A percentile compares a stretch with the other conserved stretches of the same genome.
phyloP scores from a whole-genome alignment of 2,113 vertebrate species.

The Dipodomys stephensi region DNA sequence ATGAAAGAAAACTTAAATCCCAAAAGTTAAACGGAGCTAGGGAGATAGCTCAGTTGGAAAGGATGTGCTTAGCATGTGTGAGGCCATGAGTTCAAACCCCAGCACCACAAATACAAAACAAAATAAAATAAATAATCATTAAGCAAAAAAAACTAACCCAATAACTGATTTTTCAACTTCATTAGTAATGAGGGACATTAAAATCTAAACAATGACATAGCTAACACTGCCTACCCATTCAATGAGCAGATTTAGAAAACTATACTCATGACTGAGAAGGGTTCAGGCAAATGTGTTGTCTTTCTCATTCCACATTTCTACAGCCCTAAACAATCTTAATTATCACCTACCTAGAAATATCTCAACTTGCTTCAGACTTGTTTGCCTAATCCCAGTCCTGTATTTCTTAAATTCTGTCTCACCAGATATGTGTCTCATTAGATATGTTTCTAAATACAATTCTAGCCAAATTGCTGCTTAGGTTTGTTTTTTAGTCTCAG shows the following conservation, averaged over 20 bases:
- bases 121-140: neutral
- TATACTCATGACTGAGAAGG: neutral
- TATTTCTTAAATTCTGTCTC: conserved; percentile 36
- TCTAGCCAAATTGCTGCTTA: neutral
- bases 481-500: conserved; percentile 20
- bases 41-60: neutral
- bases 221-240: neutral
- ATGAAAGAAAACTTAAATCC: conserved; percentile 41
- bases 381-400: neutral
- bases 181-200: neutral
- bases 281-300: neutral
- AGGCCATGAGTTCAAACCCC: neutral
- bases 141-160: conserved; percentile 52
- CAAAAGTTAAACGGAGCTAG: neutral
- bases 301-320: neutral
- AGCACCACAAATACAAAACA: neutral
- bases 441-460: conserved; percentile 32
- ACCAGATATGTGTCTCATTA: neutral
- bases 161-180: neutral
- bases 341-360: neutral
- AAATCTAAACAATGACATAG: conserved; percentile 28
- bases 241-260: conserved; percentile 42
- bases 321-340: neutral
- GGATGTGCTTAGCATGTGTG: neutral
- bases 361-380: neutral